Evolutionary conservation across 2,888 invertebrate genomes (phyloP), one percentile per base, ranked within the genome.

Genomic region (Trachelus iudaicus): DNA sequence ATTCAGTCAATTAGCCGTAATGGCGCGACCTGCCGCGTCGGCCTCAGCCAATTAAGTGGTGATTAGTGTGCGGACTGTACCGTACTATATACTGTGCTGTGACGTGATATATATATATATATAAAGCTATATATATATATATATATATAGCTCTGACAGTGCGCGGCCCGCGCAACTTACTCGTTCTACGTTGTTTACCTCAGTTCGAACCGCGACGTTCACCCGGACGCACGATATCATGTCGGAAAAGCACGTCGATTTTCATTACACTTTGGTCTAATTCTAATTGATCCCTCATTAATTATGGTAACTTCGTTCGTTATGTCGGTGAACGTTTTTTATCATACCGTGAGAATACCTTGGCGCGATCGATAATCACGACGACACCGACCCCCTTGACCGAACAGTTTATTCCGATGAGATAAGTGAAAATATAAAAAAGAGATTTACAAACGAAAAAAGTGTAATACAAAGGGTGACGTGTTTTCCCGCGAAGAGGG

Each of bases 31-130:
- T 85, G 87, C 83, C 84, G 84, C 83, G 84, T 85, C 84, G 83
- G 85, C 84, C 82, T 81, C 83, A 86, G 83, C 84, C 87, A 87
- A 87, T 87, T 87, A 87, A 87, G 84, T 86, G 85, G 85, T 87
- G 86, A 87, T 87, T 87, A 86, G 87, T 87, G 85, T 83, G 84
- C 83, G 84, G 77, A 69, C 35, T 74, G 34, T 75, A 75, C 74
- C 11, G 73, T 76, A 80, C 71, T 69, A 37, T n/a, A 68, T 11
- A 33, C 40, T 34, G 73, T 35, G 56, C 23, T 56, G 56, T 56
- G 56, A 23, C 23, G 56, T 56, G 56, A 23, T 56, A 56, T 23
- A 56, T 23, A 56, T 23, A 6, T 40, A 40, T 23, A 23, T 13
- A 37, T 1, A 33, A 33, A 33, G 33, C 33, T 37, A 13, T 37